Evolutionary conservation across 2,888 invertebrate species (phyloP).

Genomic region (Apocheima hispidaria): DNA sequence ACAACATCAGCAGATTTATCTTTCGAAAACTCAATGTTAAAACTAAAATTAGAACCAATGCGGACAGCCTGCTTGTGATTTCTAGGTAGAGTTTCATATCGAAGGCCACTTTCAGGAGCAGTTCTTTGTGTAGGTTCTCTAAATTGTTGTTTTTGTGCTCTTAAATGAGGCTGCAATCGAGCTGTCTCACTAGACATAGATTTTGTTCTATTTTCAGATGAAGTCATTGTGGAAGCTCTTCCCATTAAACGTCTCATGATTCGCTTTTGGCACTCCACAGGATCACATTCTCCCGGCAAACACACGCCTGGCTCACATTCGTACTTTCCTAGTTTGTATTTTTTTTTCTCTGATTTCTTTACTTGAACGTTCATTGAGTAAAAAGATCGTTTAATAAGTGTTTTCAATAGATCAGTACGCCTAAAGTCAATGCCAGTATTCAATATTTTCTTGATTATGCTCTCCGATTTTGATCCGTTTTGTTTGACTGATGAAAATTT

Average conservation of each 20-base stretch:
- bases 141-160: conserved; percentile 22
- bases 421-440: not conserved
- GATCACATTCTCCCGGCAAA: conserved; percentile 56
- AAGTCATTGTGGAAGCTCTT: conserved; percentile 46
- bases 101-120: conserved; percentile 2
- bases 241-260: conserved; percentile 52
- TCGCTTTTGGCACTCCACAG: conserved; percentile 48
- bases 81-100: conserved; percentile 22
- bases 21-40: conserved; percentile 54
- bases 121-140: conserved; percentile 3
- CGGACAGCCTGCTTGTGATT: conserved; percentile 37
- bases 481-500: not conserved
- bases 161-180: conserved; percentile 21
- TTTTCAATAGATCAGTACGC: not conserved
- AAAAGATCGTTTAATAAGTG: conserved; percentile 13
- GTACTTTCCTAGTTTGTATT: conserved; percentile 46
- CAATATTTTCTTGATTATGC: not conserved
- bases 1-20: conserved; percentile 4
- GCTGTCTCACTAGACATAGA: conserved; percentile 28
- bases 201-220: conserved; percentile 39
- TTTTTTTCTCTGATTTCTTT: conserved; percentile 17
- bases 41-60: conserved; percentile 53
- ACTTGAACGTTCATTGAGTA: conserved; percentile 39
- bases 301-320: conserved; percentile 58
- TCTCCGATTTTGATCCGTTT: not conserved